Conservation (phyloP, 2,888 invertebrate species). For the Iphiclides podalirius region DNA sequence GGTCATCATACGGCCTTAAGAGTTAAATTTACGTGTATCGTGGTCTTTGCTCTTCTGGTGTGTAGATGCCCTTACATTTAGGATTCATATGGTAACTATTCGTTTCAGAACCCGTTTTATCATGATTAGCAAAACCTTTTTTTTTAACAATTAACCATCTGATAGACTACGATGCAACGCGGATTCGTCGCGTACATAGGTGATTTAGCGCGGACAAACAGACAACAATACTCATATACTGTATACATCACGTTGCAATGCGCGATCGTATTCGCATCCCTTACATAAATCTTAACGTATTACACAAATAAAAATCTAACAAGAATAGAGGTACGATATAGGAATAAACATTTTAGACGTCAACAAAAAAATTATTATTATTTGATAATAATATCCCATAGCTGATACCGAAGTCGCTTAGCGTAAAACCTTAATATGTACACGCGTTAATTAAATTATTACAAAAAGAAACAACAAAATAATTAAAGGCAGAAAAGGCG, state of each 20-base stretch:
- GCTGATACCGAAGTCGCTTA: constrained; percentile 53
- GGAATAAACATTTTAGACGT: constrained; percentile 73
- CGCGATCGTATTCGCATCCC: constrained; percentile 52
- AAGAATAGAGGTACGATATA: constrained; percentile 70
- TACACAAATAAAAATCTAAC: constrained; percentile 50
- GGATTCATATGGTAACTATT: constrained; percentile 75
- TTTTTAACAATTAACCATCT: no score
- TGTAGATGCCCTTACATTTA: constrained; percentile 52
- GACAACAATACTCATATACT: no score
- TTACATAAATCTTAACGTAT: constrained; percentile 48
- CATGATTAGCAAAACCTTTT: constrained; percentile 46
- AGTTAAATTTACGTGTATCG: no score
- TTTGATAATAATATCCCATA: constrained; percentile 50
- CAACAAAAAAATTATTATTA: constrained; percentile 51
- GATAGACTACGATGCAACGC: no score
- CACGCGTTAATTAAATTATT: constrained; percentile 24
- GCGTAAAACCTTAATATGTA: constrained; percentile 44
- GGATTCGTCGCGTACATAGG: no score
- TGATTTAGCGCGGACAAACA: not conserved
- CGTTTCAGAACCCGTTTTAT: constrained; percentile 72
- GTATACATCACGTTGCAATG: no score
- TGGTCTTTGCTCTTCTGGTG: constrained; percentile 26
- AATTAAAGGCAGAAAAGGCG: constrained; percentile 9
- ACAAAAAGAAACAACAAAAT: not conserved
- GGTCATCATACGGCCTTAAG: no score